phyloP scores from a whole-genome alignment of 2,888 invertebrate species.

The Mechanitis mazaeus region DNA sequence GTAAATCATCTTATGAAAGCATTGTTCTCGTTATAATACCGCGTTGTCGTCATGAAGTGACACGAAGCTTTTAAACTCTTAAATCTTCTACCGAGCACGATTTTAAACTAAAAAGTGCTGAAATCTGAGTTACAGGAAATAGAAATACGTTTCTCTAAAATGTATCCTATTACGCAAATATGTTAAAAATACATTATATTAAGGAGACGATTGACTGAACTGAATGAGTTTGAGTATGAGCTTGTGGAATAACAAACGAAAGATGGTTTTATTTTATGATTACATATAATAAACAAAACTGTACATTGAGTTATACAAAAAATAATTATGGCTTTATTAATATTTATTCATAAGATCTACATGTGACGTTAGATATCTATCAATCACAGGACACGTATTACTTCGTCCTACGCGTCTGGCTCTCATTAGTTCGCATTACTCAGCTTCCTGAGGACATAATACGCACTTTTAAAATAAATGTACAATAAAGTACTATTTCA shows the following conservation, averaged over 20 bases:
- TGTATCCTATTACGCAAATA: constrained; percentile 14
- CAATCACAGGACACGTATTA: too few species aligned
- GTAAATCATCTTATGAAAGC: constrained; percentile 28
- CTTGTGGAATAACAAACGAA: neutral
- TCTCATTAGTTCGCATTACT: too few species aligned
- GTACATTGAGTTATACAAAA: too few species aligned
- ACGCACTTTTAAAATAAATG: too few species aligned
- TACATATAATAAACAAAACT: too few species aligned
- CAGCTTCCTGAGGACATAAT: too few species aligned
- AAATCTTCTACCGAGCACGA: constrained; percentile 31
- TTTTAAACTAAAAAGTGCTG: constrained; percentile 27
- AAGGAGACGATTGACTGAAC: constrained; percentile 10
- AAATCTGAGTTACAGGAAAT: constrained; percentile 22
- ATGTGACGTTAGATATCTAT: too few species aligned
- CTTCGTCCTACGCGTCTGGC: too few species aligned
- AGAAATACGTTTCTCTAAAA: constrained; percentile 13
- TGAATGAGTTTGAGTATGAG: constrained; percentile 10
- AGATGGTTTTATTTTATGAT: too few species aligned
- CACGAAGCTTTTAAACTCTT: constrained; percentile 35
- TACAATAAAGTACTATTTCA: too few species aligned
- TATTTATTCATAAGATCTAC: too few species aligned
- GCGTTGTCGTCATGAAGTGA: constrained; percentile 31
- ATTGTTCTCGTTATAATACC: constrained; percentile 33
- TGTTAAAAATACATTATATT: neutral
- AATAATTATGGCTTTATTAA: too few species aligned